phyloP scores from a whole-genome alignment of 2,797 vertebrate genomes.

The Anomalospiza imberbis region DNA sequence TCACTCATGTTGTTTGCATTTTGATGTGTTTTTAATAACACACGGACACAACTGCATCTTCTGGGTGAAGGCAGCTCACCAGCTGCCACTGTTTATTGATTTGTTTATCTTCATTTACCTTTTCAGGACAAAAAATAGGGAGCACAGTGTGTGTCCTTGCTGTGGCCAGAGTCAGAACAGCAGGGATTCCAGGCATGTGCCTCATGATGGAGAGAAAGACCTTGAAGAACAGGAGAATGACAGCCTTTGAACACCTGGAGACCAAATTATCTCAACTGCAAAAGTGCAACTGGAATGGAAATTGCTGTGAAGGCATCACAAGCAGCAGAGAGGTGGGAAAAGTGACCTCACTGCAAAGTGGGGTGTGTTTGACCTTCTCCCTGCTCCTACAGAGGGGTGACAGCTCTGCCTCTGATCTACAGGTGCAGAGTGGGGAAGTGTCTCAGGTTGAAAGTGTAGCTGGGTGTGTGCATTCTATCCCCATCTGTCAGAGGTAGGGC shows the following conservation, averaged over 20 bases:
- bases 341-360: neutral
- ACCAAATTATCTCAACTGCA: neutral
- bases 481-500: neutral
- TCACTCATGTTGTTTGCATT: neutral
- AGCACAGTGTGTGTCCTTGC: neutral
- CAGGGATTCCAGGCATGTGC: neutral
- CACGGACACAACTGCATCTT: neutral
- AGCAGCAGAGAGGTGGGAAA: neutral
- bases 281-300: neutral
- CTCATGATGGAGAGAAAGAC: neutral
- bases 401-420: neutral
- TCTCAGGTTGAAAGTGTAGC: neutral
- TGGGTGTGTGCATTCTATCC: neutral
- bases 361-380: neutral
- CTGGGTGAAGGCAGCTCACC: constrained; percentile 22
- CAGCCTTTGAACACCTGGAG: neutral
- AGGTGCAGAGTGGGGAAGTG: neutral
- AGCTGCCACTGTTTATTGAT: constrained; percentile 41
- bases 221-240: neutral
- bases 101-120: constrained; percentile 51
- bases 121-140: neutral
- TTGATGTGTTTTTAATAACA: neutral
- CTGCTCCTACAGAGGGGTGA: neutral
- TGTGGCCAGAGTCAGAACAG: neutral
- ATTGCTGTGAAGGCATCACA: neutral